Base-by-base conservation (phyloP, 2,888 invertebrate species). In the Dynastes maya region DNA sequence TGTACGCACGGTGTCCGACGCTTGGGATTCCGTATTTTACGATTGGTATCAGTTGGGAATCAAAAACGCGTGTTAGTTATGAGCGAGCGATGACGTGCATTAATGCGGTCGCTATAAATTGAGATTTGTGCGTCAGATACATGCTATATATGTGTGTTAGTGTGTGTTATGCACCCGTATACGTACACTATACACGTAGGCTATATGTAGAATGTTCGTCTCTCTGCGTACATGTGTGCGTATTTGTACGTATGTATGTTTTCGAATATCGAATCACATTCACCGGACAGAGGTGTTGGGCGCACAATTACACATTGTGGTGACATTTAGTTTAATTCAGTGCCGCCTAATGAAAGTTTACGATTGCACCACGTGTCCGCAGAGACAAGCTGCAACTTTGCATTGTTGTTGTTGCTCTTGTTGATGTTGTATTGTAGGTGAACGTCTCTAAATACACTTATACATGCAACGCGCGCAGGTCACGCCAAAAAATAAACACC, bases 241-340 rank as follows among this genome's bases (percentile, higher is more conserved):
- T 65, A 63, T 32, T 74, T 71, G 75, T 53, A 53, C 58, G 53
- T 55, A 27, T 61, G 45, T 72, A 27, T 45, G 72, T 84, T 85
- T 87, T 87, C 85, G 87, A 87, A 87, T 87, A 88, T 87, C 85
- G 88, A 86, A 85, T 86, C 84, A 84, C 86, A 86, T 86, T 85
- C 85, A 83, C 83, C 84, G 83, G 84, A 85, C 85, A 84, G 85
- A 85, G 83, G 83, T 84, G 84, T 86, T 84, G 87, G 85, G 85
- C 84, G 86, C 87, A 87, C 87, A 87, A 88, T 88, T 87, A 88
- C 87, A 86, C 88, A 86, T 88, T 87, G 88, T 86, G 88, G 87
- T 86, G 88, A 88, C 88, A 88, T 88, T 77, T 88, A 88, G 87
- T 88, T 88, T 86, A 88, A 88, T 88, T 88, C 88, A 88, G 84